Base-by-base conservation (phyloP, 1,140 invertebrate genomes). In the Alviniconcha marisindica region DNA sequence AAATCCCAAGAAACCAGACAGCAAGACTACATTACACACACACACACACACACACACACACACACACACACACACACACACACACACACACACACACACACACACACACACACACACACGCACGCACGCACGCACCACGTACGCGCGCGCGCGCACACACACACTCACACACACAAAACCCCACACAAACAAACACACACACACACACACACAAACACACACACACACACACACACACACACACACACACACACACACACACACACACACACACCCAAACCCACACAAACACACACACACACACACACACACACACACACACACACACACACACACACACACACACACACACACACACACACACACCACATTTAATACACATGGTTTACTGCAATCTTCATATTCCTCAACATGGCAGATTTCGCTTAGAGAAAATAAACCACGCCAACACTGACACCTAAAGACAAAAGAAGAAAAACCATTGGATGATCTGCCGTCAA, bases 231-330 rank as follows among this genome's bases (percentile, higher is more conserved):
- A 33, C 66, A 38, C 33, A 36, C 66, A 71, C 28, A 71, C 66
- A 71, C 28, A 71, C 66, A 38, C 28, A 38, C 66, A 71, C 10
- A 60, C 56, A 60, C 4, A 71, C 66, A 38, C 7, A 71, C 66
- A 71, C 31, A 36, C 60, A 63, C 10, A 63, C 60, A 48, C 60
- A n/a, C 60, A 14, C 10, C n/a, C n/a, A n/a, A n/a, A n/a, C n/a
- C n/a, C n/a, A n/a, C n/a, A n/a, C n/a, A n/a, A n/a, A n/a, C 60
- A 63, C 10, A n/a, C 24, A 63, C 10, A 63, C 60, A 63, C 10
- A 63, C 60, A n/a, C 60, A 63, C 10, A 63, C 10, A 63, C 60
- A 63, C 24, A 63, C 60, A 63, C 60, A n/a, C 60, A 14, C 60
- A 14, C 10, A 63, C 60, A 63, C 10, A 63, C 10, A 63, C 10